Conservation (phyloP, 2,797 vertebrate genomes). For the Pteropus rufus region DNA sequence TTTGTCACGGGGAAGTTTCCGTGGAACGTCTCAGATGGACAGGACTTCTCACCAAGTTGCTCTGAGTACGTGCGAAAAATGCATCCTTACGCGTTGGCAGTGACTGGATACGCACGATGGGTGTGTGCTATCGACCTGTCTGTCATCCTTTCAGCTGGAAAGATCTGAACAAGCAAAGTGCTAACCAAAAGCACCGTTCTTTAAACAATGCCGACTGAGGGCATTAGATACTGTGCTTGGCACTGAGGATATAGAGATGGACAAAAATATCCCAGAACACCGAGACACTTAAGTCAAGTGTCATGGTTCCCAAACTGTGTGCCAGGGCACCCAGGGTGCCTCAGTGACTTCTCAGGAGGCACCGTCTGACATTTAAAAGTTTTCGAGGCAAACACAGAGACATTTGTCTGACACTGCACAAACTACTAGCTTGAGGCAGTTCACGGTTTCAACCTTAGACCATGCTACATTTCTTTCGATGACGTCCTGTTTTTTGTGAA, state of each 20-base stretch:
- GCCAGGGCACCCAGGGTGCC: neutral
- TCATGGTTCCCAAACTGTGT: neutral
- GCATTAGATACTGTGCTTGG: neutral
- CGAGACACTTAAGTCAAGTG: neutral
- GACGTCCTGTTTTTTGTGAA: neutral
- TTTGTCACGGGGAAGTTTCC: neutral
- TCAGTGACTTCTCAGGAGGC: rapidly evolving
- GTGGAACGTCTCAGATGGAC: neutral
- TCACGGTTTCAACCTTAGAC: neutral
- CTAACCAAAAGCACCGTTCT: neutral
- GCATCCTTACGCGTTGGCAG: rapidly evolving
- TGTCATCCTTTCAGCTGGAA: neutral
- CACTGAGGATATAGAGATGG: neutral
- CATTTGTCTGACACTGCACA: neutral
- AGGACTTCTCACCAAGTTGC: neutral
- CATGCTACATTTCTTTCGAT: neutral
- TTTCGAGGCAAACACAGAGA: neutral
- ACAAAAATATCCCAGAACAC: neutral
- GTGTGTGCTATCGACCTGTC: neutral
- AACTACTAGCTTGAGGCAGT: neutral
- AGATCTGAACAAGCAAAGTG: neutral
- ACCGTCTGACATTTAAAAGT: neutral
- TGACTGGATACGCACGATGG: rapidly evolving
- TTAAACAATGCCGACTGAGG: neutral
- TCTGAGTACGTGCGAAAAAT: neutral